phyloP scores from a whole-genome alignment of 2,888 invertebrate species.

The Gasteruption jaculator region DNA sequence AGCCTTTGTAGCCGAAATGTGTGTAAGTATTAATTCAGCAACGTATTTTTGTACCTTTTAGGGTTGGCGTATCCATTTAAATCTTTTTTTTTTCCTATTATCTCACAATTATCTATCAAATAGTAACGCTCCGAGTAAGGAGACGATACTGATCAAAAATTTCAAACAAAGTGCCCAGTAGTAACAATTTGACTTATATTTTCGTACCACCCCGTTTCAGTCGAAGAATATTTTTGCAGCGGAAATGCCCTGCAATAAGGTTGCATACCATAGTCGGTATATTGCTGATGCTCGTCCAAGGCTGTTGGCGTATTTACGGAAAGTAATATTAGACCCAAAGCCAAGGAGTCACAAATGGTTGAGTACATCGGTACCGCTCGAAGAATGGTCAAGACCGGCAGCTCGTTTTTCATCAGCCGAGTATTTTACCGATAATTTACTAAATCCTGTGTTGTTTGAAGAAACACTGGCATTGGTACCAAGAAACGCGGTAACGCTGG shows the following conservation, averaged over 20 bases:
- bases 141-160: too few relatives aligned
- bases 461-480: constrained; percentile 63
- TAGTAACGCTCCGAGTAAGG: too few relatives aligned
- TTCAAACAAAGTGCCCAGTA: too few relatives aligned
- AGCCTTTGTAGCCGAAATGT: too few relatives aligned
- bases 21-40: too few relatives aligned
- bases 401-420: constrained; percentile 56
- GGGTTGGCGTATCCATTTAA: too few relatives aligned
- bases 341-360: constrained; percentile 57
- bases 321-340: constrained; percentile 50
- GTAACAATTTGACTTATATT: too few relatives aligned
- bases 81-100: too few relatives aligned
- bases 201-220: too few relatives aligned
- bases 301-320: constrained; percentile 48
- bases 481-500: constrained; percentile 61
- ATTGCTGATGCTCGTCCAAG: constrained; percentile 50
- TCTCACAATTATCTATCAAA: too few relatives aligned
- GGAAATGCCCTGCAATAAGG: constrained; percentile 30
- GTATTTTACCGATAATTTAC: constrained; percentile 58
- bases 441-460: constrained; percentile 54
- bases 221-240: constrained; percentile 28
- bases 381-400: constrained; percentile 52
- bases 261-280: constrained; percentile 36
- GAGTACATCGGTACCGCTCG: constrained; percentile 57
- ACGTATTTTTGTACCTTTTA: too few relatives aligned